Base-by-base conservation (phyloP, 1,140 invertebrate genomes). In the Olivierus martensii region DNA sequence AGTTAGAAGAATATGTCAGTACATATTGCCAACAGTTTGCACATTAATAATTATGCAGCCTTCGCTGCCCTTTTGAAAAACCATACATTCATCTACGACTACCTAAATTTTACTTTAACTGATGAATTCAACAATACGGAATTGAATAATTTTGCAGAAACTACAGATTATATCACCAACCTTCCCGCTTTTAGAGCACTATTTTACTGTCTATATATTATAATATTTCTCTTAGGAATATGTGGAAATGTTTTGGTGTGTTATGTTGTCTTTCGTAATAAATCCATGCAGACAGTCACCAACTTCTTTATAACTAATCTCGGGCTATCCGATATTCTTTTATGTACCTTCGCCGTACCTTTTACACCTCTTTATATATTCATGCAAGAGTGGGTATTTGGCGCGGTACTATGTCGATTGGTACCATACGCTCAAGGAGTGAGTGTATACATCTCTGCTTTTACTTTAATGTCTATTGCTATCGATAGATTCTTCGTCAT, bases 281-380 rank as follows among this genome's bases (percentile, higher is more conserved):
- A 81, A 44, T 79, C 84, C 39, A 98, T 98, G 93, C 92, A 94
- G 66, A 96, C 92, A 0, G 94, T 97, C 1, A 98, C 94, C 12
- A 98, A 98, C 69, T 80, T 93, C 41, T 98, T 98, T 70, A 98
- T 98, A 60, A 87, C 87, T 18, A 98, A 97, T 68, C 70, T 98
- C 51, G 94, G 93, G 1, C 71, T 97, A 12, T 91, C 90, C 12
- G 94, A 98, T 66, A 88, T 98, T 48, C 67, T 98, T 11, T 75
- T 98, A 45, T 96, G 92, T 65, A 74, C 86, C 3, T 76, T 97
- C 55, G 87, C 89, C 1, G 88, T 97, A n/a, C 93, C 91, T 1
- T 89, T 95, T 63, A 95, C 91, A 0, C 88, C 90, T 0, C 69
- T 94, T 0, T 93, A 94, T 66, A 52, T 89, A 85, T 5, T 94